Percentiles rank a stretch among this genome's conserved stretches.
Conservation (phyloP, 2,888 invertebrate genomes). For the Griposia aprilina region DNA sequence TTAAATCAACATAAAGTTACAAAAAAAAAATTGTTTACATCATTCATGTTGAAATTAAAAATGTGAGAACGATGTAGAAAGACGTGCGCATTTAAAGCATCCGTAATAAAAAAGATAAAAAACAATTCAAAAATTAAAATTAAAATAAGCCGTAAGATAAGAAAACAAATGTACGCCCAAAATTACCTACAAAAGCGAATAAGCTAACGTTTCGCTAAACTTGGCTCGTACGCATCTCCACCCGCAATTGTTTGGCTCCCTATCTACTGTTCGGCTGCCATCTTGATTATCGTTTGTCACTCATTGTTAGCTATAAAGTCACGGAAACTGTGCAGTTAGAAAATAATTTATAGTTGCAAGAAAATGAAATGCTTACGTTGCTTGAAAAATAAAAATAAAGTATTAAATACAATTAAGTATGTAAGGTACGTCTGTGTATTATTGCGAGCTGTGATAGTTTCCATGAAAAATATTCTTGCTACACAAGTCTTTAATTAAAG, state of each 20-base stretch:
- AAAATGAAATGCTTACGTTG: background rate
- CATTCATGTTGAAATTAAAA: too few species aligned
- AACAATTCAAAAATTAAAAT: too few species aligned
- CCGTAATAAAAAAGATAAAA: too few species aligned
- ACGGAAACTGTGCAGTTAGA: constrained; percentile 30
- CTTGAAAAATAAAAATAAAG: background rate
- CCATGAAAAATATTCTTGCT: background rate
- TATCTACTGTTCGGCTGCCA: constrained; percentile 20
- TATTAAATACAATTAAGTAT: background rate
- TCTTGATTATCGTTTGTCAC: constrained; percentile 48
- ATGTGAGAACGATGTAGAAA: too few species aligned
- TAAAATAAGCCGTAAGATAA: too few species aligned
- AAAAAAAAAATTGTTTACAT: too few species aligned
- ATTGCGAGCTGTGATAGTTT: background rate
- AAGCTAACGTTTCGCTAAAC: constrained; percentile 24
- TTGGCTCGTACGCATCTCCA: constrained; percentile 54
- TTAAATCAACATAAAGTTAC: too few species aligned
- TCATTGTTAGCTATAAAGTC: constrained; percentile 40
- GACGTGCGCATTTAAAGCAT: too few species aligned
- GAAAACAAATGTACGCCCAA: background rate
- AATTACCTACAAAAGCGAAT: constrained; percentile 24
- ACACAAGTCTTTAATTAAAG: background rate
- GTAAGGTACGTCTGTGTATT: background rate
- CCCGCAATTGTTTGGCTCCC: constrained; percentile 51
- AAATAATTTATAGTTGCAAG: constrained; percentile 18